Percentiles rank a stretch among this genome's conserved stretches.
phyloP scores from a whole-genome alignment of 2,797 vertebrate species.

The Urophycis tenuis region DNA sequence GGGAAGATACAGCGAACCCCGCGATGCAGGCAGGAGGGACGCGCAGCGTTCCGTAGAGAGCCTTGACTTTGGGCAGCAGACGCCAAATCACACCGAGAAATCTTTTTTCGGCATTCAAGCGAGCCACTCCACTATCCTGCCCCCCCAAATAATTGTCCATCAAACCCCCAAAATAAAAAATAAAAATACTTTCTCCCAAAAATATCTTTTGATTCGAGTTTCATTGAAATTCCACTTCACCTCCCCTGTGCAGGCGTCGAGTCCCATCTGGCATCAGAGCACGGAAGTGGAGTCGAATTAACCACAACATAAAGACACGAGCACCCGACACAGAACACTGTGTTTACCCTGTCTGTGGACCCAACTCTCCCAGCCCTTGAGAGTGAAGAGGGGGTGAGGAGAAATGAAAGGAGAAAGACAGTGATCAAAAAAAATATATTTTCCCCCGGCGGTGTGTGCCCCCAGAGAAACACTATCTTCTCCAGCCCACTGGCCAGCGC shows the following conservation, averaged over 20 bases:
- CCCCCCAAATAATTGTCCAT: neutral
- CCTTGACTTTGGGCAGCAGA: too few species aligned
- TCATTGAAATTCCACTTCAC: neutral
- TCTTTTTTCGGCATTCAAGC: neutral
- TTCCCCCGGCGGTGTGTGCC: constrained; percentile 38
- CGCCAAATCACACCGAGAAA: neutral
- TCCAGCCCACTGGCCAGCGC: constrained; percentile 44
- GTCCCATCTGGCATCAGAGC: neutral
- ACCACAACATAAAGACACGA: neutral
- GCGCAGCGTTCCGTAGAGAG: too few species aligned
- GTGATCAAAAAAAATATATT: constrained; percentile 37
- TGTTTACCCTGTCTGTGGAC: constrained; percentile 16
- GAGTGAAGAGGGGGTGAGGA: constrained; percentile 36
- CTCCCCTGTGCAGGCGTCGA: neutral
- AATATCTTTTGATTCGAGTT: neutral
- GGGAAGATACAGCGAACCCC: too few species aligned
- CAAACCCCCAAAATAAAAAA: too few species aligned
- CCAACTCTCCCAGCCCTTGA: constrained; percentile 30
- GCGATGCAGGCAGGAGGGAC: too few species aligned
- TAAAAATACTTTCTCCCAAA: too few species aligned
- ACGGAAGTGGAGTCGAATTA: neutral
- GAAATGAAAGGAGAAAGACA: constrained; percentile 11
- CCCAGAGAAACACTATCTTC: constrained; percentile 49
- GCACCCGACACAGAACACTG: constrained; percentile 27
- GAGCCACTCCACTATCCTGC: neutral